phyloP scores from a whole-genome alignment of 1,140 invertebrate genomes.

The Aphis gossypii region DNA sequence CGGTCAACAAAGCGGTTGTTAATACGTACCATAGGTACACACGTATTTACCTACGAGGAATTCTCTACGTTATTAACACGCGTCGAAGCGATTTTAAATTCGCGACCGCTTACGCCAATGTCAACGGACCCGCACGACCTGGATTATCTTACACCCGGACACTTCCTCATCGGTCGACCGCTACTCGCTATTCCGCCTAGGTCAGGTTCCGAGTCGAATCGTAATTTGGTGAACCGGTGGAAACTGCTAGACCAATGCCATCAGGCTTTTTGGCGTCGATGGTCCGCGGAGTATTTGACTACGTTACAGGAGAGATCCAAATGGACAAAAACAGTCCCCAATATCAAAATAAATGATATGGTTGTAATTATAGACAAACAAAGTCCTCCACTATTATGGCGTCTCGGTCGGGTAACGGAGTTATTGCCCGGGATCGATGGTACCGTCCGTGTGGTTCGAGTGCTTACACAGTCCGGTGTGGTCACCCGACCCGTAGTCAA shows the following conservation, averaged over 20 bases:
- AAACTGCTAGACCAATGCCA: too few relatives aligned
- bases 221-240: too few relatives aligned
- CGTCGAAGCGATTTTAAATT: constrained; percentile 61
- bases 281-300: too few relatives aligned
- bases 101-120: constrained; percentile 62
- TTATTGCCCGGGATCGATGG: background rate
- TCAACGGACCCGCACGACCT: constrained; percentile 62
- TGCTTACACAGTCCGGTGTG: background rate
- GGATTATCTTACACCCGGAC: constrained; percentile 61
- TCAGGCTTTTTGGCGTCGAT: too few relatives aligned
- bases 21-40: background rate
- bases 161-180: constrained; percentile 61
- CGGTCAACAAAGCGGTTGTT: constrained; percentile 60
- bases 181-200: too few relatives aligned
- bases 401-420: background rate
- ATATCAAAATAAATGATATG: too few relatives aligned
- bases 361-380: too few relatives aligned
- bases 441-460: background rate
- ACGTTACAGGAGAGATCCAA: too few relatives aligned
- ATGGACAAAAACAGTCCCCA: too few relatives aligned
- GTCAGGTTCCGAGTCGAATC: too few relatives aligned
- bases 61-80: background rate
- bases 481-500: background rate
- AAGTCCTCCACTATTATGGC: background rate
- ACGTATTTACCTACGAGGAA: constrained; percentile 58